Conservation (phyloP, 2,113 vertebrate genomes). For the Anthoscopus minutus region DNA sequence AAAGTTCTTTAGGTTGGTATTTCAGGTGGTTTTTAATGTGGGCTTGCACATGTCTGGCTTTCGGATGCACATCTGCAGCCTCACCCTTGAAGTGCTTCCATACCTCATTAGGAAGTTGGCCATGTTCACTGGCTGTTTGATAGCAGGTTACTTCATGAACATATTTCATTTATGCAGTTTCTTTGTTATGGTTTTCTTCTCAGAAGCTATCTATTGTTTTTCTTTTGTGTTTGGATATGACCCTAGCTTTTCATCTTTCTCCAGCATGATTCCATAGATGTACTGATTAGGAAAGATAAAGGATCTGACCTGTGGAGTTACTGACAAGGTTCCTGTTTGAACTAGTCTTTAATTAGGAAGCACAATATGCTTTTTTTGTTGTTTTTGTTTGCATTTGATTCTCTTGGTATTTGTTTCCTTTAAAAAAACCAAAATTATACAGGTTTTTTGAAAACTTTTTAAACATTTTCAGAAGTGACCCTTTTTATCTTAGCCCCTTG, state of each 20-base stretch:
- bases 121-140: not conserved
- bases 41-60: not conserved
- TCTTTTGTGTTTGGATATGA: conserved; percentile 19
- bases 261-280: not conserved
- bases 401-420: not conserved
- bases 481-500: not conserved
- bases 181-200: not conserved
- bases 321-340: conserved; percentile 16
- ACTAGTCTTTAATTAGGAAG: conserved; percentile 26
- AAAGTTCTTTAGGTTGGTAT: not conserved
- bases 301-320: conserved; percentile 5
- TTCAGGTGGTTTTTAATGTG: not conserved
- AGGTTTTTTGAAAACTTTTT: not conserved
- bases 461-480: not conserved
- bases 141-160: not conserved
- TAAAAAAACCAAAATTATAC: not conserved
- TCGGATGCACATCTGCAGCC: not conserved
- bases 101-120: not conserved
- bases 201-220: conserved; percentile 9
- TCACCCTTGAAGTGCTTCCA: not conserved
- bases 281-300: conserved; percentile 11
- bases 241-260: conserved; percentile 34
- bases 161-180: not conserved
- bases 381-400: not conserved
- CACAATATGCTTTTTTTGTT: not conserved